Evolutionary conservation across 2,797 vertebrate genomes (phyloP).

Genomic region (Bradypus variegatus): DNA sequence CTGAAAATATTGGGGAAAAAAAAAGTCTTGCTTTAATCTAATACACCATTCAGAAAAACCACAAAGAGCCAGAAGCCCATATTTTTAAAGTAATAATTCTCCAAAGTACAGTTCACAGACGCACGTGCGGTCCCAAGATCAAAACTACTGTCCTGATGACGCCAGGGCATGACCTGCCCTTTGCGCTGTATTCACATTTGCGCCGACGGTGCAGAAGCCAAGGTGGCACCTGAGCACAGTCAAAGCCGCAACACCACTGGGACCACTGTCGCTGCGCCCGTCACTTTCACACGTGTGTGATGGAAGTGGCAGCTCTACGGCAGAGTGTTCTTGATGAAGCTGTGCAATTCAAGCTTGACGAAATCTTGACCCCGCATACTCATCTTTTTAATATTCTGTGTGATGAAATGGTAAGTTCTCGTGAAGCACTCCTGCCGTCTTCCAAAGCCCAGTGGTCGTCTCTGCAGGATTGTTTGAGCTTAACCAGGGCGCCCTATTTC

Average conservation of each 20-base stretch:
- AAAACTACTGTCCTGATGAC: rapidly evolving
- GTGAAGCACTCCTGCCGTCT: rapidly evolving
- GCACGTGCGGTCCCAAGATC: rapidly evolving
- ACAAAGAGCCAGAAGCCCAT: background rate
- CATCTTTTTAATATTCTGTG: no score
- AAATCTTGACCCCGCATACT: background rate
- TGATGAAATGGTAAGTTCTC: background rate
- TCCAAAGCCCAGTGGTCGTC: rapidly evolving
- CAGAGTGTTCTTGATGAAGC: no score
- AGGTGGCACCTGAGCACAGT: rapidly evolving
- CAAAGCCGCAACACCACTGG: rapidly evolving
- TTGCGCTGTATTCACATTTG: rapidly evolving
- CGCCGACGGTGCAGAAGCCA: rapidly evolving
- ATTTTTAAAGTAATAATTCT: rapidly evolving
- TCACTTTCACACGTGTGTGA: rapidly evolving
- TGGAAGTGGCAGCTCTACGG: background rate
- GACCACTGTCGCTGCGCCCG: rapidly evolving
- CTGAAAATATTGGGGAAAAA: rapidly evolving
- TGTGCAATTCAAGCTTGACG: rapidly evolving
- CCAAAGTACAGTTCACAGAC: rapidly evolving
- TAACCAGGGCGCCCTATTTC: background rate
- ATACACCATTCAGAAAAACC: background rate
- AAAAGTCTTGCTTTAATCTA: background rate
- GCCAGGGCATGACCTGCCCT: rapidly evolving
- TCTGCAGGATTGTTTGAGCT: no score